phyloP scores from a whole-genome alignment of 1,140 invertebrate genomes.

The Catajapyx aquilonaris region DNA sequence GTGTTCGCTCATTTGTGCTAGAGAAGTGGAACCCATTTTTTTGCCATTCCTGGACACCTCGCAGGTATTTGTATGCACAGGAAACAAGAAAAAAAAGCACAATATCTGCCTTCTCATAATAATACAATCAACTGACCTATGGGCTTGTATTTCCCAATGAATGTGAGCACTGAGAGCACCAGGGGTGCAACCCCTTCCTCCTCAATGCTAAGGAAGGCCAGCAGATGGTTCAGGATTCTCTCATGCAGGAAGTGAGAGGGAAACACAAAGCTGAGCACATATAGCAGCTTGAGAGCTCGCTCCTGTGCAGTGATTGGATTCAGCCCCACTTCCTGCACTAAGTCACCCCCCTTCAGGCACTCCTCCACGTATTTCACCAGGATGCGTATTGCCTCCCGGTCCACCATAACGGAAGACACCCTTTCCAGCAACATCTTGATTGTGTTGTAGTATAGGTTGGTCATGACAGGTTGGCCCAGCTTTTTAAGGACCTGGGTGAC shows the following conservation, averaged over 20 bases:
- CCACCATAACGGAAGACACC: constrained; percentile 87
- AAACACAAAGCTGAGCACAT: constrained; percentile 73
- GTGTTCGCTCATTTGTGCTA: too few species aligned
- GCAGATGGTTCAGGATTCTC: constrained; percentile 57
- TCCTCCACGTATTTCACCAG: constrained; percentile 47
- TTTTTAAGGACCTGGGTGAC: constrained; percentile 65
- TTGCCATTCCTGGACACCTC: too few species aligned
- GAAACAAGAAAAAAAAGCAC: too few species aligned
- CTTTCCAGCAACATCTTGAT: constrained; percentile 85
- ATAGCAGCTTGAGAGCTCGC: constrained; percentile 56
- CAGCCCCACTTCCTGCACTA: constrained; percentile 51
- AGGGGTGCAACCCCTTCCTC: constrained; percentile 64
- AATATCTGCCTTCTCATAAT: too few species aligned
- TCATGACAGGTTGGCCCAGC: constrained; percentile 78
- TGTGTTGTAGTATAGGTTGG: constrained; percentile 85
- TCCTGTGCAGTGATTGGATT: constrained; percentile 58
- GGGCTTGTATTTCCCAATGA: constrained; percentile 65
- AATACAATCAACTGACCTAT: constrained; percentile 44
- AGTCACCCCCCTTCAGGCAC: constrained; percentile 39
- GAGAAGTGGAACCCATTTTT: too few species aligned
- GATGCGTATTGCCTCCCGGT: constrained; percentile 54
- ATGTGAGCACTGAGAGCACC: constrained; percentile 63
- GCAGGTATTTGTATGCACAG: too few species aligned
- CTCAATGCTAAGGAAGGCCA: constrained; percentile 52
- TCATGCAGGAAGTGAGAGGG: constrained; percentile 75